A percentile compares a stretch with the other conserved stretches of the same genome.
phyloP scores from a whole-genome alignment of 1,140 invertebrate genomes.

The Pachyrhynchus sulphureomaculatus region DNA sequence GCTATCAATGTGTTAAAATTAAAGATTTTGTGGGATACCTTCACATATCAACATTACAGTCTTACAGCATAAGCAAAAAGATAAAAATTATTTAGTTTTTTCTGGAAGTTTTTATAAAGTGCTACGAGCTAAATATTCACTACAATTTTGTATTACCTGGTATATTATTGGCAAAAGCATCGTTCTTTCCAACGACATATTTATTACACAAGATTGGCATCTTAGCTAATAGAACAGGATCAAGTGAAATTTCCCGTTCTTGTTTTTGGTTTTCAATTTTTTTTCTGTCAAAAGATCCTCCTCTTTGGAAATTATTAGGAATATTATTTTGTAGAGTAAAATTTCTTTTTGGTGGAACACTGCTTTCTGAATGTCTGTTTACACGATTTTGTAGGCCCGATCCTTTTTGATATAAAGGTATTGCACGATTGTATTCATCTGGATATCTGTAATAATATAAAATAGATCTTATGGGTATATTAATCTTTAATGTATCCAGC shows the following conservation, averaged over 20 bases:
- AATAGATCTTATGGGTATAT: not conserved
- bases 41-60: too few relatives aligned
- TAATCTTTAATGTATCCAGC: not conserved
- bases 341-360: not conserved
- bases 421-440: slow-evolving; percentile 41
- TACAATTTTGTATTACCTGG: slow-evolving; percentile 23
- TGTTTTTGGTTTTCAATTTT: slow-evolving; percentile 27
- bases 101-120: not conserved
- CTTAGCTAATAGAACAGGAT: slow-evolving; percentile 50
- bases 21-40: too few relatives aligned
- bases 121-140: not conserved
- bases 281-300: slow-evolving; percentile 53
- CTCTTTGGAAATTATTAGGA: slow-evolving; percentile 7
- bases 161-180: slow-evolving; percentile 40
- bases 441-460: slow-evolving; percentile 48
- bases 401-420: slow-evolving; percentile 12
- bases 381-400: slow-evolving; percentile 40
- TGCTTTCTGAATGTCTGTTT: slow-evolving; percentile 22
- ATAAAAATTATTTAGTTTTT: not conserved
- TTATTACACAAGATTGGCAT: slow-evolving; percentile 70
- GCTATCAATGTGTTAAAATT: too few relatives aligned
- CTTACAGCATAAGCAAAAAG: too few relatives aligned
- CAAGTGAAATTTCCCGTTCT: slow-evolving; percentile 42
- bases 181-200: slow-evolving; percentile 65
- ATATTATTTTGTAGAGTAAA: not conserved